Base-by-base conservation (phyloP, 2,888 invertebrate genomes). In the Ommatoiulus sabulosus region DNA sequence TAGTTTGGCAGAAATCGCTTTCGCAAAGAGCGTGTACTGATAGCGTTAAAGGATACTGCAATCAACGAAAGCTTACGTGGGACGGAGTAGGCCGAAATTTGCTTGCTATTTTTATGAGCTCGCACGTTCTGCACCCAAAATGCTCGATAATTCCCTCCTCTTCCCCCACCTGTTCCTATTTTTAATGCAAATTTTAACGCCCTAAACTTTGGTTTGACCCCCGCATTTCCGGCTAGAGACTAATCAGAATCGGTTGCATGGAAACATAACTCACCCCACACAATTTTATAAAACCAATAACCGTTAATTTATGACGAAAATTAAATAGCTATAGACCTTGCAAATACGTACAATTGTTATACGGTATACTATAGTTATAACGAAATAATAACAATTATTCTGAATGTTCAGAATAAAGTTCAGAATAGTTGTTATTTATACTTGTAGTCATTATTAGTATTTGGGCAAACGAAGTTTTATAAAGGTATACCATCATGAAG, bases 91-190 rank as follows among this genome's bases (percentile, higher is more conserved):
- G 72, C 72, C 72, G 8, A 72, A 72, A 72, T 24, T 72, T 72
- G n/a, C 20, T 72, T 72, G 72, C 20, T 24, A 72, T 72, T 72
- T n/a, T 72, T 72, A 72, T 72, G 72, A 72, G 72, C 72, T 24
- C 24, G 72, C 72, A 72, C 72, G 72, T 72, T 72, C 72, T 72
- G 72, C 72, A 72, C 72, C 72, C 72, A 72, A 72, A 72, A 24
- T 24, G 72, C 24, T 72, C 72, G 72, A 72, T 72, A 72, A 72
- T 24, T 24, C 24, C 72, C 15, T 1, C 72, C 72, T 15, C 6
- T 12, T 46, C 52, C 15, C 24, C 24, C 72, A 72, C 72, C 72
- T 72, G 72, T 72, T 72, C 6, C 24, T 72, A 72, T 17, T 72
- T 72, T 72, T 72, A 72, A 72, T 72, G 72, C 72, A 72, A 17